Evolutionary conservation across 2,888 invertebrate genomes (phyloP), one percentile per base, ranked within the genome.

Genomic region (Andrena camellia): DNA sequence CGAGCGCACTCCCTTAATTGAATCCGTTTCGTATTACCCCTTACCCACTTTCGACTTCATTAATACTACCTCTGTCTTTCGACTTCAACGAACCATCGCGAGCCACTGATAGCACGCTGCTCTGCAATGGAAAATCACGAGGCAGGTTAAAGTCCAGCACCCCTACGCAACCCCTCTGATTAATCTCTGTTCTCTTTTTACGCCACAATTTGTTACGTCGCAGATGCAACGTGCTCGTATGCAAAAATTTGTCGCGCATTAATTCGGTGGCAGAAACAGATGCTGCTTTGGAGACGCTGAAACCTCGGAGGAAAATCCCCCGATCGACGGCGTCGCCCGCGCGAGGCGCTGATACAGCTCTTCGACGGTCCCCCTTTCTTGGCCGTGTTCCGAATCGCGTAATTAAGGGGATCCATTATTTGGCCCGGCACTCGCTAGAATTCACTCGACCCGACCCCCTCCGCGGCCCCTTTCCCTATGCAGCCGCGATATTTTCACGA

Each of bases 341-440:
- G 48, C 6, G 0, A 48, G 33, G 74, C 57, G 74, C 57, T 57
- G 62, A 75, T 50, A 52, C 70, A 67, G 35, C 42, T 76, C 62
- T 42, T 57, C 33, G 50, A 42, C 17, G 13, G 20, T n/a, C 8
- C 20, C 42, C 35, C 29, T 66, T 57, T 48, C 72, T 73, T 72
- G 68, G 74, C 71, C 48, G 31, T 54, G 63, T 35, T 78, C 60
- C 75, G 67, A 68, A 71, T 71, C 68, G 50, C 42, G 76, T 81
- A 83, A 83, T 84, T 79, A 84, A 84, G 83, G 72, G 72, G 54
- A 64, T 48, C 62, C 83, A 76, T 81, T 83, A 83, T 84, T 83
- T 70, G 76, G 63, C 72, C 57, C 57, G 67, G 23, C 72, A 60
- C 80, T 59, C 75, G 54, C 23, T 26, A 31, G 72, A 70, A 83